Evolutionary conservation across 2,797 vertebrate species (phyloP), one percentile per base, ranked within the genome.

Genomic region (Sebastes umbrosus): DNA sequence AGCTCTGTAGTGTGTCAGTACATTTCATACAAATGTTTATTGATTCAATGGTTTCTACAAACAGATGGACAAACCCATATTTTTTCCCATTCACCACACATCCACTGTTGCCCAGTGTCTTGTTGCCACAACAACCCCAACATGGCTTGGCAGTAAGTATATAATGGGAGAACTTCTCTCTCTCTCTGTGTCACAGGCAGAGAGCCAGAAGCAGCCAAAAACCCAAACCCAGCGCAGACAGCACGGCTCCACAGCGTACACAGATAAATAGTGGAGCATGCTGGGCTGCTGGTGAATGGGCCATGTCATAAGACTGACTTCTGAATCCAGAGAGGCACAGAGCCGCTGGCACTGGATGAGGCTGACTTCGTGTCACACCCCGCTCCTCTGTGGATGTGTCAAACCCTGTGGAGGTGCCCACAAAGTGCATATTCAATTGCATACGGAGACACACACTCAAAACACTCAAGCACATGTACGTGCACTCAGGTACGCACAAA

Each of bases 81-180:
- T 80, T 83, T 84, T 81, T 73, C 69, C 73, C 67, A 75, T 85
- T 86, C 75, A 57, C 63, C 34, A 59, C 73, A 82, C 82, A 87
- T 71, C 69, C 73, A 46, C 50, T 73, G 62, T 25, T 69, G 75
- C 70, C 59, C 66, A 59, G 63, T 75, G 60, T 78, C 83, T 79
- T 82, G 90, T 92, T 93, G 83, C 93, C 85, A 91, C 91, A 88
- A 92, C 93, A 92, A 92, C 89, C 75, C 79, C 71, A 76, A 73
- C 58, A 50, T 36, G 67, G 79, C 83, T 77, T 87, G 89, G 89
- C 89, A 86, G 73, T 18, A 18, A 72, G 73, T 73, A 39, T 31
- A 59, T 46, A 50, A 73, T 29, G 59, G 66, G 67, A 63, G 72
- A 63, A 72, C 7, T 66, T 72, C 58, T 74, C 46, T 75, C 18